Base-by-base conservation (phyloP, 2,113 vertebrate genomes). In the Spermophilus dauricus region DNA sequence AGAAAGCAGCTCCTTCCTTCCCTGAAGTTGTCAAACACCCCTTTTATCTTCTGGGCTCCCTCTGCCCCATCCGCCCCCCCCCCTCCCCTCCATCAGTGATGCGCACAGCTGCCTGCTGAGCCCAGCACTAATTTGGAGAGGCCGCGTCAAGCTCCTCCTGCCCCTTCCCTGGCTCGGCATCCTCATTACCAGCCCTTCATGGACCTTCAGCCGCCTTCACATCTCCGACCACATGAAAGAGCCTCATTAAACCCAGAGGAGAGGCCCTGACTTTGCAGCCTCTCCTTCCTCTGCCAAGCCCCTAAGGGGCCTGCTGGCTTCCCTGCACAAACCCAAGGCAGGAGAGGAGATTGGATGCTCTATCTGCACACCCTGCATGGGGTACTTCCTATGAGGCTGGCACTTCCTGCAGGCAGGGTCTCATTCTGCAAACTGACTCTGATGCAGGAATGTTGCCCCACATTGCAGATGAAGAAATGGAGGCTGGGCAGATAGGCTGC, bases 171-270 rank as follows among this genome's bases (percentile, higher is more conserved):
- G 61, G 30, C 48, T 89, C 86, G 78, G 84, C 75, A 34, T 30
- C 75, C 86, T 95, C 86, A 84, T 97, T 81, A 94, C 56, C 30
- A 2, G 67, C 65, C 86, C 95, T 76, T 95, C 96, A 76, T 24
- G 91, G 95, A 65, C 32, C 5, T 58, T 45, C 0, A 5, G 37
- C 67, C 4, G 0, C 63, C 65, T 4, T 1, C 0, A 48, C 69
- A 81, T 32, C 91, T 67, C 63, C 26, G 48, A 45, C 76, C 80
- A 51, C 45, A 77, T 13, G 87, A 96, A 96, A 95, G 4, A 53
- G 73, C 51, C 93, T 86, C 69, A 63, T 82, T 86, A 96, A 48
- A 82, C 32, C 3, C 2, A 67, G 34, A 39, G 9, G 32, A 34
- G 48, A 2, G 3, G 48, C 39, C 85, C 45, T 26, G 20, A 76